phyloP scores from a whole-genome alignment of 1,140 invertebrate species.

The Zaprionus capensis region DNA sequence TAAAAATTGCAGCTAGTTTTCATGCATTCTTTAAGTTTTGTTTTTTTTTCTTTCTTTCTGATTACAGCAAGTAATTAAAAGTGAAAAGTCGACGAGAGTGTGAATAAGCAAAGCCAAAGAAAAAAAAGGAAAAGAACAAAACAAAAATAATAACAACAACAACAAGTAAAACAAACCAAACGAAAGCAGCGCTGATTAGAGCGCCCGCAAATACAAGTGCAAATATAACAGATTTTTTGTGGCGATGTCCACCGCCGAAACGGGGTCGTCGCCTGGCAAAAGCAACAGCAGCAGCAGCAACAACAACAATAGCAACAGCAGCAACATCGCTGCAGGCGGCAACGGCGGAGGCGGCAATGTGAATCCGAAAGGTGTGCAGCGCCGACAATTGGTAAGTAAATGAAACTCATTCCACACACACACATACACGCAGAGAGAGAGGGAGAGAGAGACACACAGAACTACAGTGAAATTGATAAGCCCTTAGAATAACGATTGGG shows the following conservation, averaged over 20 bases:
- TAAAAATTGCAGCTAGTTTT: slow-evolving; percentile 24
- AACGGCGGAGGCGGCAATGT: slow-evolving; percentile 49
- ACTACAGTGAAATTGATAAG: slow-evolving; percentile 33
- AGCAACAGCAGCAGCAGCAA: slow-evolving; percentile 66
- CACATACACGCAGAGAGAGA: neutral
- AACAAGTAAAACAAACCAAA: slow-evolving; percentile 19
- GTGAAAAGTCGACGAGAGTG: slow-evolving; percentile 36
- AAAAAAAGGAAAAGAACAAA: neutral
- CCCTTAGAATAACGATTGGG: slow-evolving; percentile 14
- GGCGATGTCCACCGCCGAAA: slow-evolving; percentile 83
- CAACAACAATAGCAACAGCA: slow-evolving; percentile 44
- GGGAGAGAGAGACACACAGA: neutral
- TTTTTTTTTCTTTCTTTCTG: slow-evolving; percentile 28
- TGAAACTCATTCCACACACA: slow-evolving; percentile 6
- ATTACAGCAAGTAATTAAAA: slow-evolving; percentile 55
- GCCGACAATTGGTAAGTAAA: slow-evolving; percentile 82
- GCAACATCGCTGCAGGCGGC: slow-evolving; percentile 35
- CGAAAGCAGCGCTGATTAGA: slow-evolving; percentile 28
- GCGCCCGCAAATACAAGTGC: slow-evolving; percentile 39
- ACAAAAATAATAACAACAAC: slow-evolving; percentile 23
- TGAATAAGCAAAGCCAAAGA: slow-evolving; percentile 14
- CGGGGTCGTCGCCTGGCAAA: slow-evolving; percentile 84
- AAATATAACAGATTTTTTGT: slow-evolving; percentile 50
- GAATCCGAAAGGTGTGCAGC: slow-evolving; percentile 81
- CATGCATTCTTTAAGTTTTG: slow-evolving; percentile 31